A percentile compares a stretch with the other conserved stretches of the same genome.
Evolutionary conservation across 2,113 vertebrate genomes (phyloP).

Genomic region (Diadophis punctatus): DNA sequence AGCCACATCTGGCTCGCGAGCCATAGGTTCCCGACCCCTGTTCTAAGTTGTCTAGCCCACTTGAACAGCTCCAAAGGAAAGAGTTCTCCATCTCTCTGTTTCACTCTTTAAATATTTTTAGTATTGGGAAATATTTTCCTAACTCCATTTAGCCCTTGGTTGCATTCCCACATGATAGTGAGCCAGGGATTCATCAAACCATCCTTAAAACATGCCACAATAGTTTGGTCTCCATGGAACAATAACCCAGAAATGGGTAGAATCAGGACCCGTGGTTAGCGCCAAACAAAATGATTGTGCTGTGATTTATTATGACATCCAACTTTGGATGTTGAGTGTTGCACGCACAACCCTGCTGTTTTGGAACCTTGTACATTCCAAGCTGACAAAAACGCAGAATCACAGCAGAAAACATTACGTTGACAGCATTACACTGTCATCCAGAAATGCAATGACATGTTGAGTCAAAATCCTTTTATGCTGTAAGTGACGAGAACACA

Average conservation of each 20-base stretch:
- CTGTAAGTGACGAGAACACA: constrained; percentile 30
- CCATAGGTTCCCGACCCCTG: too few relatives aligned
- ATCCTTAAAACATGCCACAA: neutral
- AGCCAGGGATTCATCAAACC: neutral
- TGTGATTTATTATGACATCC: neutral
- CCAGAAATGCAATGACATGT: neutral
- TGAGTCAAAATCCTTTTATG: constrained; percentile 37
- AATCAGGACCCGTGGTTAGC: neutral
- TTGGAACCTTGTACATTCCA: constrained; percentile 45
- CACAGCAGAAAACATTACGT: constrained; percentile 23
- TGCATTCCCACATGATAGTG: neutral
- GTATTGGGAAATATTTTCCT: neutral
- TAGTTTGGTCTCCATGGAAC: neutral
- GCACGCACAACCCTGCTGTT: constrained; percentile 44
- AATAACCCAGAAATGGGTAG: neutral
- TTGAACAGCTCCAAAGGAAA: neutral
- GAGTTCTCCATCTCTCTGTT: neutral
- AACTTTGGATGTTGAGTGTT: constrained; percentile 33
- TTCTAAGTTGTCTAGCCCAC: neutral
- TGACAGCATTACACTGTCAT: neutral
- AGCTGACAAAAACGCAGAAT: constrained; percentile 22
- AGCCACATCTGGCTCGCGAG: too few relatives aligned
- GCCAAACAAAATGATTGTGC: neutral
- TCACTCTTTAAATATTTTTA: neutral
- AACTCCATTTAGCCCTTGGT: neutral